phyloP scores from a whole-genome alignment of 2,113 vertebrate genomes.

The Actenoides lindsayi region DNA sequence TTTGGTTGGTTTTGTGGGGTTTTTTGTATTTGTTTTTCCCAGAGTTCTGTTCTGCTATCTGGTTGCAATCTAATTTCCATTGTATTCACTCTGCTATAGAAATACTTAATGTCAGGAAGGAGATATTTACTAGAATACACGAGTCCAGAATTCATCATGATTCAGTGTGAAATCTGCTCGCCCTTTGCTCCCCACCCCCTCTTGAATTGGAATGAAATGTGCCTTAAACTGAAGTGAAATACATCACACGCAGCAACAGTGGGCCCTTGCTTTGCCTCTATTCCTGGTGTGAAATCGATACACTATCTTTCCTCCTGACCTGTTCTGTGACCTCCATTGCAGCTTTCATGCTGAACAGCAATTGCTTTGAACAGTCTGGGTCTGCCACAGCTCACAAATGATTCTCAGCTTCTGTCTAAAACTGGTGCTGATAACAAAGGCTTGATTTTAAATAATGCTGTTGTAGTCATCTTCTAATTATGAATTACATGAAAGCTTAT shows the following conservation, averaged over 20 bases:
- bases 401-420: constrained; percentile 82
- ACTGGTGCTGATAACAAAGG: constrained; percentile 82
- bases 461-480: constrained; percentile 84
- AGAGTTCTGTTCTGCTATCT: background rate
- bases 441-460: constrained; percentile 79
- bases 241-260: constrained; percentile 80
- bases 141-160: constrained; percentile 87
- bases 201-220: constrained; percentile 86
- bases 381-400: constrained; percentile 83
- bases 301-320: constrained; percentile 91
- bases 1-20: background rate
- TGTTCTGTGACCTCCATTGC: constrained; percentile 88
- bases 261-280: constrained; percentile 78
- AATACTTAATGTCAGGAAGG: constrained; percentile 80
- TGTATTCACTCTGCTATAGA: constrained; percentile 74
- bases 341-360: constrained; percentile 87
- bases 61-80: constrained; percentile 69
- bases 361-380: constrained; percentile 89
- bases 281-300: constrained; percentile 92
- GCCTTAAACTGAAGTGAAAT: constrained; percentile 87
- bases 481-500: constrained; percentile 81
- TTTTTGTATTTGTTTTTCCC: background rate
- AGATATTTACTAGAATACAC: constrained; percentile 82
- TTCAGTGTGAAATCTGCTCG: constrained; percentile 83
- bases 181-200: constrained; percentile 83